These are phyloP conservation scores for Synergus umbraculus DNA, from an alignment of 2,888 invertebrate genomes.

Conservation along the genomic window DNA sequence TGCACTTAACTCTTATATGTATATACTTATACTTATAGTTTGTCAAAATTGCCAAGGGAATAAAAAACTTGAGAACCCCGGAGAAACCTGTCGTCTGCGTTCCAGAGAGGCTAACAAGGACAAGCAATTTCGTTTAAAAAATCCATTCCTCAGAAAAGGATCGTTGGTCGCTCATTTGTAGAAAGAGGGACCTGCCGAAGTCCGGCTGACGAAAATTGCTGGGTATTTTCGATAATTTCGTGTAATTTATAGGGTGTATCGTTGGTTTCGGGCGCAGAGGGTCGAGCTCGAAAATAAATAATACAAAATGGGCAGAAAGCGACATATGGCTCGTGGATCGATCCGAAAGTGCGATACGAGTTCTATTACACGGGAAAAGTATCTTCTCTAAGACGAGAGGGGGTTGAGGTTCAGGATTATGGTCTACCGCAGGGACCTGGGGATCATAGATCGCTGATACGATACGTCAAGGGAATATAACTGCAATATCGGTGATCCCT, in stretches of 20 bases:
- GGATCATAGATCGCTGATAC: constrained; percentile 48
- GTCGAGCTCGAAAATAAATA: constrained; percentile 55
- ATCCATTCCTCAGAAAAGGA: not conserved
- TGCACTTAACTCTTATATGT: not conserved
- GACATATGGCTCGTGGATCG: constrained; percentile 59
- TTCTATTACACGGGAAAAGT: constrained; percentile 49
- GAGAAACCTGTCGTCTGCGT: constrained; percentile 17
- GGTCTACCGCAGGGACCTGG: constrained; percentile 59
- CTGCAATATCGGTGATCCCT: constrained; percentile 50
- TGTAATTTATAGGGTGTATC: constrained; percentile 37
- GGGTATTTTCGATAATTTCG: constrained; percentile 52
- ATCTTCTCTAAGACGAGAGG: constrained; percentile 43
- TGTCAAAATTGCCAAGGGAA: constrained; percentile 13
- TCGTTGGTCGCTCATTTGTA: constrained; percentile 22
- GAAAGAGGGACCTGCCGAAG: constrained; percentile 28
- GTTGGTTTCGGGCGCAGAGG: constrained; percentile 40
- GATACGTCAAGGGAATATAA: constrained; percentile 42
- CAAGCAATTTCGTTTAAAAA: constrained; percentile 33
- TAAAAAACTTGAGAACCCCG: not conserved
- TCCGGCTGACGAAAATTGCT: constrained; percentile 47
- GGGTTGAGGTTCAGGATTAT: constrained; percentile 42
- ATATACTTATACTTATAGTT: not conserved
- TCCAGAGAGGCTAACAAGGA: constrained; percentile 30
- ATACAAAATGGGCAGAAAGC: constrained; percentile 53
- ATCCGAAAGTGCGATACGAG: constrained; percentile 48